Conservation (phyloP, 2,113 vertebrate species). For the Trichechus manatus region DNA sequence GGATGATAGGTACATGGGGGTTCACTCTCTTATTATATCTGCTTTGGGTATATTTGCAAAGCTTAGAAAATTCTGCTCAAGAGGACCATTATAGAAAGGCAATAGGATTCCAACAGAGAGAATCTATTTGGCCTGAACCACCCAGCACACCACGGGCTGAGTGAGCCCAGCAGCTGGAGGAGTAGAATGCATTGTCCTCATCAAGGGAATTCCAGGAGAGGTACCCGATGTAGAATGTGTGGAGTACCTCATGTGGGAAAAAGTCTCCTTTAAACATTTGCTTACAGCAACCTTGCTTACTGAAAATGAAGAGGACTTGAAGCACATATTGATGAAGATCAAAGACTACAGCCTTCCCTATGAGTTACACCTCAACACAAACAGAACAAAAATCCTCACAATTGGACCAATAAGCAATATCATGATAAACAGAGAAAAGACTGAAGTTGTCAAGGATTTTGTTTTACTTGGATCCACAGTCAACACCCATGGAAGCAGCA, state of each 20-base stretch:
- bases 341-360: no score
- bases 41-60: neutral
- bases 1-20: neutral
- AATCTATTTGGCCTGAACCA: neutral
- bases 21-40: neutral
- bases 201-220: neutral
- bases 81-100: neutral
- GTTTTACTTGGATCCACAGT: no score
- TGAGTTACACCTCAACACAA: no score
- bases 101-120: neutral
- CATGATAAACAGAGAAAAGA: no score
- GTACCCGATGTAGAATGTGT: neutral
- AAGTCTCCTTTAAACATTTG: neutral
- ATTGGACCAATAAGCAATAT: no score
- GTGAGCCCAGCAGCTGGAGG: accelerated
- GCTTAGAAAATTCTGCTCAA: conserved; percentile 14
- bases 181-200: neutral
- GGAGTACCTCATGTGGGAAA: accelerated
- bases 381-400: no score
- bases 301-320: no score
- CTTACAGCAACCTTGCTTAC: no score
- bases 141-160: neutral
- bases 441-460: no score
- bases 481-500: no score
- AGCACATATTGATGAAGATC: no score